Conservation (phyloP, 2,888 invertebrate species). For the Julus scandinavius region DNA sequence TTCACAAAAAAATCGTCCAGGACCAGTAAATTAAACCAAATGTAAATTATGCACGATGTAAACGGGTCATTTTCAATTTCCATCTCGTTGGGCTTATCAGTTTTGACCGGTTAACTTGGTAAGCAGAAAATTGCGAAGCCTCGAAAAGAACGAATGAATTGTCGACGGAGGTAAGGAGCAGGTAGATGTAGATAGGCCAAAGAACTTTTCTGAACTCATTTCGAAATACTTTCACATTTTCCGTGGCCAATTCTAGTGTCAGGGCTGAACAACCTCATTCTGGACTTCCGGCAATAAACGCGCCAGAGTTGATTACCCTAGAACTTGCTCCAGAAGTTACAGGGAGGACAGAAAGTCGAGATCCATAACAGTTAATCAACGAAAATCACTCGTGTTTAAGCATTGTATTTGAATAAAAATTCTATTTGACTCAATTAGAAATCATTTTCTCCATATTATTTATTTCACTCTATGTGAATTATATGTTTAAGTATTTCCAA, state of each 20-base stretch:
- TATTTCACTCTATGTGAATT: too few relatives aligned
- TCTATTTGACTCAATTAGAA: too few relatives aligned
- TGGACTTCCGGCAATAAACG: constrained; percentile 39
- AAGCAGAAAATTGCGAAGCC: neutral
- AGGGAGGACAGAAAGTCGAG: neutral
- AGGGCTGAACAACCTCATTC: constrained; percentile 42
- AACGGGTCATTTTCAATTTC: constrained; percentile 22
- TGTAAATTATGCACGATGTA: neutral
- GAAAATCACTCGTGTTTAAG: too few relatives aligned
- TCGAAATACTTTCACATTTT: constrained; percentile 34
- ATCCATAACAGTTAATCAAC: neutral
- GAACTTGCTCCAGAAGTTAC: constrained; percentile 34
- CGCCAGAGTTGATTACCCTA: constrained; percentile 39
- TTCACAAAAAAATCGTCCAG: neutral
- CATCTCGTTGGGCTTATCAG: constrained; percentile 42
- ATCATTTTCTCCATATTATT: too few relatives aligned
- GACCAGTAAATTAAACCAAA: neutral
- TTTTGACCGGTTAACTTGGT: constrained; percentile 11
- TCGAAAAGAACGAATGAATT: neutral
- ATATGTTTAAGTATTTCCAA: too few relatives aligned
- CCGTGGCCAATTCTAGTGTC: constrained; percentile 29
- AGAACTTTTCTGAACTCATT: constrained; percentile 35
- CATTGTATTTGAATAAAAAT: too few relatives aligned
- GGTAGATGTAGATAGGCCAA: constrained; percentile 3
- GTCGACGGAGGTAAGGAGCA: constrained; percentile 7